A percentile compares a stretch with the other conserved stretches of the same genome.
phyloP scores from a whole-genome alignment of 2,888 invertebrate genomes.

The Tachina fera region DNA sequence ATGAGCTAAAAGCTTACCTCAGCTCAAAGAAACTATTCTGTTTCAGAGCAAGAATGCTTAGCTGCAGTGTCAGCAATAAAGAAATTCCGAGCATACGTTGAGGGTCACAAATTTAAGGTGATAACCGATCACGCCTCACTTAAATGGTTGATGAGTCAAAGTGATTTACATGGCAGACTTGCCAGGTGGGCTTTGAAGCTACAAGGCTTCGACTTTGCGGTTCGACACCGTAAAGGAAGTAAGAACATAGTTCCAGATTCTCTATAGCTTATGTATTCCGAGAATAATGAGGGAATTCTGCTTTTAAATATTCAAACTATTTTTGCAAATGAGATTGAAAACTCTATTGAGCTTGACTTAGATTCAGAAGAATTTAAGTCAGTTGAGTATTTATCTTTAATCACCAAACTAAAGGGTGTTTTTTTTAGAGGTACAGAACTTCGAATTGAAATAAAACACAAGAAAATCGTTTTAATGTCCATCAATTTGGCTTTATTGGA shows the following conservation, averaged over 20 bases:
- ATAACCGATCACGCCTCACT: neutral
- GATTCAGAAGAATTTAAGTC: slow-evolving; percentile 25
- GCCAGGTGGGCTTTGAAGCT: neutral
- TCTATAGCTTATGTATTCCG: neutral
- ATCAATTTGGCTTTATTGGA: too few relatives aligned
- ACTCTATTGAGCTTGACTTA: slow-evolving; percentile 27
- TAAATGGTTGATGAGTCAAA: too few relatives aligned
- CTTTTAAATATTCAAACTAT: neutral
- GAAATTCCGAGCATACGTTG: neutral
- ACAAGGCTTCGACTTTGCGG: neutral
- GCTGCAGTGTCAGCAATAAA: neutral
- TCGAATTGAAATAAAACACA: too few relatives aligned
- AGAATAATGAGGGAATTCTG: neutral
- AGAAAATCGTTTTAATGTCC: too few relatives aligned
- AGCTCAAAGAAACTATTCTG: slow-evolving; percentile 21
- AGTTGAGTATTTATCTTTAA: neutral
- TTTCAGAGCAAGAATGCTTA: slow-evolving; percentile 6
- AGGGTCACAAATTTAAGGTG: neutral
- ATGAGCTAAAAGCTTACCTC: slow-evolving; percentile 7
- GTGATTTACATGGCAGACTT: too few relatives aligned
- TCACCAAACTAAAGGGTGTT: too few relatives aligned
- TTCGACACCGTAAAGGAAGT: neutral
- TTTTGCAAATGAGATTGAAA: slow-evolving; percentile 11
- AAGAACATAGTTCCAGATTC: neutral
- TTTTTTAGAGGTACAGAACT: too few relatives aligned